phyloP scores from a whole-genome alignment of 2,113 vertebrate genomes.

The Takifugu flavidus region DNA sequence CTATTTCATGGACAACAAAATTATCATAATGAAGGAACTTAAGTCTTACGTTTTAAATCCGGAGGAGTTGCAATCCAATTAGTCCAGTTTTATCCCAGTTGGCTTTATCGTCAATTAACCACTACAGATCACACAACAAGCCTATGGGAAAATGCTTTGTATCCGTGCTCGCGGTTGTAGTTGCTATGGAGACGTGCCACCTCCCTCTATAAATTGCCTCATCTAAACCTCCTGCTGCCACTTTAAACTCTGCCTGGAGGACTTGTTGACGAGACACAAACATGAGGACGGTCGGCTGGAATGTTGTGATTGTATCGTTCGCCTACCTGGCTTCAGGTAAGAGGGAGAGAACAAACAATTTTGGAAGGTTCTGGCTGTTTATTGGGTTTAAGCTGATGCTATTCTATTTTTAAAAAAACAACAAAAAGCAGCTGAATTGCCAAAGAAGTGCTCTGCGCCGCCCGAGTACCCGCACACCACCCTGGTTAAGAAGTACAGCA shows the following conservation, averaged over 20 bases:
- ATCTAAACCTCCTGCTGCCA: background rate
- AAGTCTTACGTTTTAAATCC: too few species aligned
- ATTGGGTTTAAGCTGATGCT: background rate
- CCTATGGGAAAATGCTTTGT: too few species aligned
- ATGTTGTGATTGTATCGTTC: constrained; percentile 14
- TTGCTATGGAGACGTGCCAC: constrained; percentile 1
- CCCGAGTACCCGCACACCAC: constrained; percentile 4
- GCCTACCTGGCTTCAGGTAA: constrained; percentile 46
- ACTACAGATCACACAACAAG: too few species aligned
- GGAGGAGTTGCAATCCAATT: too few species aligned
- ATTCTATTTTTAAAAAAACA: background rate
- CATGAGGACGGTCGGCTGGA: constrained; percentile 27
- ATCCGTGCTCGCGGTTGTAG: too few species aligned
- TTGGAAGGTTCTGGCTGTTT: background rate
- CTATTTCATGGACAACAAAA: too few species aligned
- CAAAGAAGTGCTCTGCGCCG: constrained; percentile 23
- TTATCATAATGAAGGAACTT: too few species aligned
- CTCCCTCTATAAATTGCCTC: constrained; percentile 29
- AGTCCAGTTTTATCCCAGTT: too few species aligned
- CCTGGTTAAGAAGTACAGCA: accelerated
- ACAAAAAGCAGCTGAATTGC: constrained; percentile 8
- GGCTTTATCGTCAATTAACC: too few species aligned
- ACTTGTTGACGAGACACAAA: background rate
- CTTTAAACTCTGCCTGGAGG: background rate
- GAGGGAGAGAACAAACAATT: background rate